A percentile compares a stretch with the other conserved stretches of the same genome.
Evolutionary conservation across 2,888 invertebrate genomes (phyloP).

Genomic region (Zaprionus obscuricornis): DNA sequence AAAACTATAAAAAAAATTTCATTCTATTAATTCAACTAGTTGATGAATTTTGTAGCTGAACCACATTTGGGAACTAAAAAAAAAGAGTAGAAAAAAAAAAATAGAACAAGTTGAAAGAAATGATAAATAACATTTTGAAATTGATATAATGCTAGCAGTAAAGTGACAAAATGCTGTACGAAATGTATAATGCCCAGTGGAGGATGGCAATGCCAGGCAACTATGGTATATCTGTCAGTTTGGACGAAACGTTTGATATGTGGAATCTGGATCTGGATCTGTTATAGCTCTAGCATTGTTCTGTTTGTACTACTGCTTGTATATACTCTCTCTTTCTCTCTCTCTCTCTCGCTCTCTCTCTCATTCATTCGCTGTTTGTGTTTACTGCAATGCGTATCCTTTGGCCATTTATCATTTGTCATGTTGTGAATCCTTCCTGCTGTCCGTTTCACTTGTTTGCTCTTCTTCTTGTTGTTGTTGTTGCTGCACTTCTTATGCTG

Average conservation of each 20-base stretch:
- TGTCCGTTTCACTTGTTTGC: slow-evolving; percentile 16
- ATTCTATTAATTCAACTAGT: no score
- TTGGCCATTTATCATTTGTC: slow-evolving; percentile 73
- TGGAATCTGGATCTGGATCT: slow-evolving; percentile 29
- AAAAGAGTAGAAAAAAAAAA: no score
- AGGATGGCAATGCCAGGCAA: no score
- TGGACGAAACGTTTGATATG: slow-evolving; percentile 47
- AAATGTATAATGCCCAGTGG: background rate
- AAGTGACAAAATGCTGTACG: background rate
- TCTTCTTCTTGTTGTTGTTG: background rate
- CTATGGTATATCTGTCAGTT: slow-evolving; percentile 15
- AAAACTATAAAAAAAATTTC: no score
- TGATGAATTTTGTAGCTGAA: no score
- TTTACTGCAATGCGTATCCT: slow-evolving; percentile 58
- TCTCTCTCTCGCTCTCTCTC: slow-evolving; percentile 1
- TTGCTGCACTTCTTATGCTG: background rate
- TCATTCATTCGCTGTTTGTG: slow-evolving; percentile 1
- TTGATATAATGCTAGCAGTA: background rate
- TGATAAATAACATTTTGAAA: no score
- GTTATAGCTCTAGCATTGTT: background rate
- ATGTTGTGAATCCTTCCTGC: slow-evolving; percentile 57
- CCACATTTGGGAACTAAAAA: no score
- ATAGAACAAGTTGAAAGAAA: no score
- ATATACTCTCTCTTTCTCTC: background rate
- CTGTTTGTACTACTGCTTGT: no score